Conservation (phyloP, 37 sponge, comb jelly and placozoan species). For the Haliclona indistincta region DNA sequence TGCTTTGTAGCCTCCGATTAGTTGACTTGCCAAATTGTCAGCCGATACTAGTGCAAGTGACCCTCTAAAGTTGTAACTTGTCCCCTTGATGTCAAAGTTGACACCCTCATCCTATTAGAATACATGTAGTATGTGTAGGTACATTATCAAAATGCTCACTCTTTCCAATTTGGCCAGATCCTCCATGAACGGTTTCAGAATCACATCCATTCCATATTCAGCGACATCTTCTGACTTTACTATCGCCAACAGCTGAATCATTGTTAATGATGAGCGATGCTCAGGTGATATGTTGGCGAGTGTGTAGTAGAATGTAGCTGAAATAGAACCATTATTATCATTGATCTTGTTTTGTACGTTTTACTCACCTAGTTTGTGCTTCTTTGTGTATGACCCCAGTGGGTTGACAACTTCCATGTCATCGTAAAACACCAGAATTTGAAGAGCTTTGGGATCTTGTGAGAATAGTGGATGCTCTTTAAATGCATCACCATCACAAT, state of each 20-base stretch:
- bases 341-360: too few relatives aligned
- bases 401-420: slow-evolving; percentile 70
- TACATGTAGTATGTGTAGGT: not conserved
- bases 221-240: slow-evolving; percentile 7
- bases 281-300: slow-evolving; percentile 42
- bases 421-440: slow-evolving; percentile 62
- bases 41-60: slow-evolving; percentile 45
- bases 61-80: slow-evolving; percentile 18
- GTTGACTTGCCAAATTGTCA: slow-evolving; percentile 43
- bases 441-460: slow-evolving; percentile 19
- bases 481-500: slow-evolving; percentile 48
- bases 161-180: slow-evolving; percentile 26
- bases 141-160: slow-evolving; percentile 8
- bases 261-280: slow-evolving; percentile 22
- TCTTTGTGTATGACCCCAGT: slow-evolving; percentile 44
- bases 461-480: slow-evolving; percentile 12
- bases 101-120: slow-evolving; percentile 32
- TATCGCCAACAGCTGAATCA: slow-evolving; percentile 41
- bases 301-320: slow-evolving; percentile 45
- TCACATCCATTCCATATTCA: slow-evolving; percentile 33
- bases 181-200: slow-evolving; percentile 38
- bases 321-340: too few relatives aligned
- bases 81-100: slow-evolving; percentile 15
- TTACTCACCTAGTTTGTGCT: slow-evolving; percentile 66
- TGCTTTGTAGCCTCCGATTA: slow-evolving; percentile 54